phyloP scores from a whole-genome alignment of 2,888 invertebrate genomes.

The Orthosia incerta region DNA sequence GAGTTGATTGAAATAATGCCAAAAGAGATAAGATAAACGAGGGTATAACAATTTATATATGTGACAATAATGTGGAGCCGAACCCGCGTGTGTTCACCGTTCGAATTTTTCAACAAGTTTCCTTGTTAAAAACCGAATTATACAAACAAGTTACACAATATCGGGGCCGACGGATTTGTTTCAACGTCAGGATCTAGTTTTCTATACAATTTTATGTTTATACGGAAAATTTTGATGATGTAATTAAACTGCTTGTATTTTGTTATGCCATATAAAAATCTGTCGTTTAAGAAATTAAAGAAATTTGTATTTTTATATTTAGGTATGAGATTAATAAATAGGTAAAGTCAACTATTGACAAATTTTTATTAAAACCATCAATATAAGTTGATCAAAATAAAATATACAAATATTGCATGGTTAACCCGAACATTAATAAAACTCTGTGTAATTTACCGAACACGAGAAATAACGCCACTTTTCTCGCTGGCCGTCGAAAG shows the following conservation, averaged over 20 bases:
- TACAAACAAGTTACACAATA: slow-evolving; percentile 34
- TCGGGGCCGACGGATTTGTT: slow-evolving; percentile 47
- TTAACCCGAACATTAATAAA: slow-evolving; percentile 33
- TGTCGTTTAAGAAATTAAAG: background rate
- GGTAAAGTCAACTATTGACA: background rate
- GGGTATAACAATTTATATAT: slow-evolving; percentile 38
- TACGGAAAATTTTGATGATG: slow-evolving; percentile 3
- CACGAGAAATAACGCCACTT: slow-evolving; percentile 43
- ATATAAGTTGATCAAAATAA: slow-evolving; percentile 19
- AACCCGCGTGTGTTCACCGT: slow-evolving; percentile 39
- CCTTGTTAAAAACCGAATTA: slow-evolving; percentile 70
- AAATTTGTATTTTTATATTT: background rate
- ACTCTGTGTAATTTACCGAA: slow-evolving; percentile 33
- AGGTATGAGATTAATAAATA: background rate
- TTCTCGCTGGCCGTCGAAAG: slow-evolving; percentile 39
- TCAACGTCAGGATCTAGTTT: slow-evolving; percentile 15
- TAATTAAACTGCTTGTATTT: slow-evolving; percentile 7
- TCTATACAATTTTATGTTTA: background rate
- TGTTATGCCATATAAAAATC: background rate
- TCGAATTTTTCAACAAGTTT: slow-evolving; percentile 70
- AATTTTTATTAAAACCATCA: background rate
- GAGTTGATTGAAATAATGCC: slow-evolving; percentile 53
- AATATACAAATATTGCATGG: slow-evolving; percentile 8
- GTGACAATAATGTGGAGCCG: slow-evolving; percentile 38
- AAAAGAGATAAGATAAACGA: slow-evolving; percentile 56